Evolutionary conservation across 2,888 invertebrate genomes (phyloP).

Genomic region (Meghimatium bilineatum): DNA sequence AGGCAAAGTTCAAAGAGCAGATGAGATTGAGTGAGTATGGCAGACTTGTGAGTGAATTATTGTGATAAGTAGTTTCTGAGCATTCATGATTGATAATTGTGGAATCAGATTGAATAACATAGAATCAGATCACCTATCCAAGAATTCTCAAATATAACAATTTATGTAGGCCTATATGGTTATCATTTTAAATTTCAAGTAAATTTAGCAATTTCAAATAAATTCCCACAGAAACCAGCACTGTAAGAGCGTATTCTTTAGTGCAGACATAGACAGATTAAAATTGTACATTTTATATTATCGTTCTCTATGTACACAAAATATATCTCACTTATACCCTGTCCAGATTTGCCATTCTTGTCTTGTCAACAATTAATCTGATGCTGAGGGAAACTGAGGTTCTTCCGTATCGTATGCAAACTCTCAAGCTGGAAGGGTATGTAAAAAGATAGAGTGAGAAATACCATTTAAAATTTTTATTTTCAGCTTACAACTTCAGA

Average conservation of each 20-base stretch:
- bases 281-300: background rate
- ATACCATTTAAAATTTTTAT: no score
- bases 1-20: slow-evolving; percentile 63
- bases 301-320: background rate
- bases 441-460: background rate
- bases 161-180: no score
- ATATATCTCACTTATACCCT: background rate
- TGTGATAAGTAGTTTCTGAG: background rate
- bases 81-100: background rate
- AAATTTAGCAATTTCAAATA: no score
- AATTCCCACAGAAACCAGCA: no score
- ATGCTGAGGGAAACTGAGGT: slow-evolving; percentile 76
- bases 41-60: background rate
- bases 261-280: background rate
- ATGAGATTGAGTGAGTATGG: slow-evolving; percentile 72
- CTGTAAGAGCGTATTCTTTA: no score
- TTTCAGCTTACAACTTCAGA: no score
- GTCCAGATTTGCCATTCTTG: slow-evolving; percentile 64
- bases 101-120: background rate
- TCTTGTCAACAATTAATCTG: slow-evolving; percentile 68
- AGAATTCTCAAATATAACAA: no score
- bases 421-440: slow-evolving; percentile 67
- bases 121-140: no score
- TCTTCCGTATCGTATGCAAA: slow-evolving; percentile 66
- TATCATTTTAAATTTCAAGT: no score